Evolutionary conservation across 2,888 invertebrate genomes (phyloP).

Genomic region (Hipparchia sbordonii): DNA sequence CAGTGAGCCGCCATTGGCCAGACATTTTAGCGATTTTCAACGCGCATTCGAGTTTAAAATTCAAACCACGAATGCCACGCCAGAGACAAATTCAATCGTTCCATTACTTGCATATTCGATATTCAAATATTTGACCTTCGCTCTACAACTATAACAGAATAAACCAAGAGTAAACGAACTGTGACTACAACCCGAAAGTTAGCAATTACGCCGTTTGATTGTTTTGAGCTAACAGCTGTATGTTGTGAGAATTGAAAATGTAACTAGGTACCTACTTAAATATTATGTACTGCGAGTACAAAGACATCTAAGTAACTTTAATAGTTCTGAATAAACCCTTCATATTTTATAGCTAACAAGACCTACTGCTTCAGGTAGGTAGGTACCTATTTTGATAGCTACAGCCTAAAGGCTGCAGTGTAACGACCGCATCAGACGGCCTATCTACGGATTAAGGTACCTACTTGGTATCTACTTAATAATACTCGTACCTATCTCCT

Average conservation of each 20-base stretch:
- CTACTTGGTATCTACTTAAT: no score
- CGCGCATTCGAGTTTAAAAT: slow-evolving; percentile 35
- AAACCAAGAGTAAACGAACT: no score
- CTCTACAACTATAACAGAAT: background rate
- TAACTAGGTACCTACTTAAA: background rate
- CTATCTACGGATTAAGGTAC: no score
- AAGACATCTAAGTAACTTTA: no score
- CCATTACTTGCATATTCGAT: slow-evolving; percentile 36
- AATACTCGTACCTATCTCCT: no score
- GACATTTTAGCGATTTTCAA: slow-evolving; percentile 26
- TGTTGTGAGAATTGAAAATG: background rate
- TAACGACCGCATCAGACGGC: no score
- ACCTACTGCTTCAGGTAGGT: no score
- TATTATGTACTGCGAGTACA: no score
- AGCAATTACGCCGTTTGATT: background rate
- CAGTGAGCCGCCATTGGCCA: slow-evolving; percentile 10
- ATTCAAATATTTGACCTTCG: slow-evolving; percentile 61
- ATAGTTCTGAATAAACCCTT: no score
- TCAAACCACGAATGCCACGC: slow-evolving; percentile 43
- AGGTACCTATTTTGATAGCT: no score
- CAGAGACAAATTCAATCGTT: slow-evolving; percentile 46
- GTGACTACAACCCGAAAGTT: slow-evolving; percentile 37
- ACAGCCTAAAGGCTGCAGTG: no score
- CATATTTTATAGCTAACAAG: no score
- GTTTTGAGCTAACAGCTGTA: background rate